These are phyloP conservation scores for Stenurella melanura DNA, from an alignment of 2,888 invertebrate species.

Conservation along the genomic window DNA sequence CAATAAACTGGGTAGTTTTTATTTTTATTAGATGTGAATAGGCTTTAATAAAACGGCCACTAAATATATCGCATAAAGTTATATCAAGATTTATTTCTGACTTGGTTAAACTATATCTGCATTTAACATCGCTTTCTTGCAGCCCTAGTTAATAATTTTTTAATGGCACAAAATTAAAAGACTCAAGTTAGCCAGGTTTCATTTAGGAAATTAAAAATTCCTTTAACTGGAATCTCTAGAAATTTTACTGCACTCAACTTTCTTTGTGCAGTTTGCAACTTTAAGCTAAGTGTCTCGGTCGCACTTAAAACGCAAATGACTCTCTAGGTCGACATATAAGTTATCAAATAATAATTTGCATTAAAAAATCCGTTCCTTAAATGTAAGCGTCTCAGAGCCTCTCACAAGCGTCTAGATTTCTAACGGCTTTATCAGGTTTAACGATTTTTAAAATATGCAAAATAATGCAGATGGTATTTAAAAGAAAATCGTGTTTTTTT, in stretches of 20 bases:
- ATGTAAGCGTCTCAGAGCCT: background rate
- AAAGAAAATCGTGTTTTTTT: background rate
- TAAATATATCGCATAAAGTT: too few relatives aligned
- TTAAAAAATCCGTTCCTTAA: conserved; percentile 25
- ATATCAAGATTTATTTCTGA: background rate
- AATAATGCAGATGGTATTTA: conserved; percentile 16
- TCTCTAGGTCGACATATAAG: conserved; percentile 31
- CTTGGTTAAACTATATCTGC: background rate
- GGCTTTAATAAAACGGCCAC: too few relatives aligned
- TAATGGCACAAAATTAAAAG: conserved; percentile 22
- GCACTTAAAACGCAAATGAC: conserved; percentile 35
- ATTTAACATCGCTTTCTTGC: background rate
- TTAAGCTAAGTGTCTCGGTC: conserved; percentile 32
- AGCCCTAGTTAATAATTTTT: background rate
- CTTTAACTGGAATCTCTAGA: conserved; percentile 27
- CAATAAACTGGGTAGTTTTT: too few relatives aligned
- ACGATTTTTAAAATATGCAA: conserved; percentile 36
- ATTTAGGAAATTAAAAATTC: conserved; percentile 32
- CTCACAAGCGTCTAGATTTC: conserved; percentile 9
- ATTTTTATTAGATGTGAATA: too few relatives aligned
- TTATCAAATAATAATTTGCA: conserved; percentile 43
- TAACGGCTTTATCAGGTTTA: conserved; percentile 21
- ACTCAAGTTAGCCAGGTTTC: conserved; percentile 16
- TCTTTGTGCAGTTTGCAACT: conserved; percentile 34
- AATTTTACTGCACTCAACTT: conserved; percentile 36